A percentile compares a stretch with the other conserved stretches of the same genome.
Conservation (phyloP, 2,888 invertebrate genomes). For the Nomada ferruginata region DNA sequence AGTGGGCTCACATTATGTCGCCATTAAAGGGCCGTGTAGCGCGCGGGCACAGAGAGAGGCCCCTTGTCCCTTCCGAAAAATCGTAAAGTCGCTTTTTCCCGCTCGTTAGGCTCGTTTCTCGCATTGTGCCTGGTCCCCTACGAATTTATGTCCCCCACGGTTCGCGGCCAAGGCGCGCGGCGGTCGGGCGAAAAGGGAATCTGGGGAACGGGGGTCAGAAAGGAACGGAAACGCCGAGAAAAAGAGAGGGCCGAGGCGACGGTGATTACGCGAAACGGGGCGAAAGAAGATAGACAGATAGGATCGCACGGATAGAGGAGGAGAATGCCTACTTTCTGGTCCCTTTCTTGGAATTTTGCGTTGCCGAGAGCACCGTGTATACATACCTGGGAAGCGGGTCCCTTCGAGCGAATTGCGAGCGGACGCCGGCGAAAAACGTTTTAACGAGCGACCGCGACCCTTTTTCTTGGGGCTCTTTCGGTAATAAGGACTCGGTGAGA, state of each 20-base stretch:
- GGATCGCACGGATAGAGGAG: constrained; percentile 16
- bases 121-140: constrained; percentile 71
- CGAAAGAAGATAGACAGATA: constrained; percentile 35
- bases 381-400: constrained; percentile 58
- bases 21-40: constrained; percentile 51
- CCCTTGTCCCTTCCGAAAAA: constrained; percentile 49
- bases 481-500: constrained; percentile 60
- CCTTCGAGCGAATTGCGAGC: constrained; percentile 75
- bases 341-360: constrained; percentile 76
- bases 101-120: constrained; percentile 72
- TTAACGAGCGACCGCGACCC: constrained; percentile 74
- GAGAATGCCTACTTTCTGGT: constrained; percentile 51
- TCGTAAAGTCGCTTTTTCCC: constrained; percentile 65
- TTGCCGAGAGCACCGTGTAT: constrained; percentile 63
- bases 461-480: constrained; percentile 50
- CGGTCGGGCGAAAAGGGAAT: constrained; percentile 26
- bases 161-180: constrained; percentile 5
- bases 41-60: background rate
- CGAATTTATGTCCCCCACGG: constrained; percentile 77
- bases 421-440: constrained; percentile 71
- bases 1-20: constrained; percentile 42
- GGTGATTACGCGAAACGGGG: constrained; percentile 37
- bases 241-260: background rate
- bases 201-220: constrained; percentile 9
- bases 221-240: constrained; percentile 18